A percentile compares a stretch with the other conserved stretches of the same genome.
Evolutionary conservation across 2,113 vertebrate genomes (phyloP).

Genomic region (Abramis brama): DNA sequence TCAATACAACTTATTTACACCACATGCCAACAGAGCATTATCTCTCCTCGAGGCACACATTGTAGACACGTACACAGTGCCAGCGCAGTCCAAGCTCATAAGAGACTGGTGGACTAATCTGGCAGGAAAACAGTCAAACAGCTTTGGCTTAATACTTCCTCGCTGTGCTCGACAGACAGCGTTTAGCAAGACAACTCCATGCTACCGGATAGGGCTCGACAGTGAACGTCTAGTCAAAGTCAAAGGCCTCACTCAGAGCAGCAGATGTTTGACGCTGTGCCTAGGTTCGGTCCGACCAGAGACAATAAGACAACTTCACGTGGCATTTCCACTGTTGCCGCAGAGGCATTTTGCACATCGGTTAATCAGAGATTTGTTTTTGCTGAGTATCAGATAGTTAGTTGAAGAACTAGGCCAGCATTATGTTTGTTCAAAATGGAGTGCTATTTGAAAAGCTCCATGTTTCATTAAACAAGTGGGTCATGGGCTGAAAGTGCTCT

Average conservation of each 20-base stretch:
- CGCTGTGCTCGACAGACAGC: conserved; percentile 59
- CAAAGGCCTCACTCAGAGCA: conserved; percentile 35
- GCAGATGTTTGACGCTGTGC: conserved; percentile 45
- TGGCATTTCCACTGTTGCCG: neutral
- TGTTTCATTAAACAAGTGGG: conserved; percentile 49
- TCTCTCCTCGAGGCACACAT: conserved; percentile 26
- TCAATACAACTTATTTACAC: conserved; percentile 40
- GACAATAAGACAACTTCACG: conserved; percentile 28
- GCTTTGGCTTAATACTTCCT: conserved; percentile 61
- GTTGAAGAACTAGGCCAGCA: conserved; percentile 36
- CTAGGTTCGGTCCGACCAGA: neutral
- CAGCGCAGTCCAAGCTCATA: conserved; percentile 41
- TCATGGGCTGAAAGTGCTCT: conserved; percentile 23
- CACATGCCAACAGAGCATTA: conserved; percentile 33
- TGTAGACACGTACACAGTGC: conserved; percentile 15
- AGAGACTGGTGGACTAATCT: conserved; percentile 55
- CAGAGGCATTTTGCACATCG: neutral
- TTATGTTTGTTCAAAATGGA: conserved; percentile 36
- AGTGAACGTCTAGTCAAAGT: conserved; percentile 38
- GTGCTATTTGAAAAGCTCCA: conserved; percentile 31
- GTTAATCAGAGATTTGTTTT: conserved; percentile 25
- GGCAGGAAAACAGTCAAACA: conserved; percentile 58
- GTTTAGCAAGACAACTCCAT: conserved; percentile 52
- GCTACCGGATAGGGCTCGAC: conserved; percentile 44
- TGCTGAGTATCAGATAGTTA: conserved; percentile 13